These are phyloP conservation scores for Drosophila yakuba DNA, from an alignment of 1,140 invertebrate genomes.

Conservation along the genomic window DNA sequence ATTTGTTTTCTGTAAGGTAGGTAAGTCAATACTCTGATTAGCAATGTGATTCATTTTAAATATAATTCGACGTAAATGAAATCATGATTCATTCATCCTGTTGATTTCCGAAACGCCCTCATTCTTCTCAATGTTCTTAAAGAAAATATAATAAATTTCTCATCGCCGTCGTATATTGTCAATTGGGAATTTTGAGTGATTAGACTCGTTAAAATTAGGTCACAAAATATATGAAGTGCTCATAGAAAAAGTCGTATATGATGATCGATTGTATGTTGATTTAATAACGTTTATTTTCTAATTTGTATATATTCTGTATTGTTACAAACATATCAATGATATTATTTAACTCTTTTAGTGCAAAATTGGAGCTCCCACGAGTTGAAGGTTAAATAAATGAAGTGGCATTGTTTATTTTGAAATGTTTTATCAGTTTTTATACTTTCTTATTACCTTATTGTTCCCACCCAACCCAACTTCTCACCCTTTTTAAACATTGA, in stretches of 20 bases:
- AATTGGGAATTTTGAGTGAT: constrained; percentile 25
- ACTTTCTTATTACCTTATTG: background rate
- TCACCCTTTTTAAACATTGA: constrained; percentile 13
- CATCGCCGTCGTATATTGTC: constrained; percentile 4
- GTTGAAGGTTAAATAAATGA: no score
- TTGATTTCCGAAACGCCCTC: constrained; percentile 26
- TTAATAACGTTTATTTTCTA: background rate
- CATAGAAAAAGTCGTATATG: background rate
- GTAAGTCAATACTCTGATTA: constrained; percentile 9
- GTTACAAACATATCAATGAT: background rate
- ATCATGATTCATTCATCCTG: constrained; percentile 43
- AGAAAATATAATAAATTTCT: constrained; percentile 28
- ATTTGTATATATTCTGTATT: no score
- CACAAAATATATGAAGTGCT: background rate
- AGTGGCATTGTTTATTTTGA: no score
- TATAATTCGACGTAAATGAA: background rate
- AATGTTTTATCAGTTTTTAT: no score
- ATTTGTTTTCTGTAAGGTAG: background rate
- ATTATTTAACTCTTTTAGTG: background rate
- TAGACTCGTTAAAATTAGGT: constrained; percentile 17
- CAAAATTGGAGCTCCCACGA: no score
- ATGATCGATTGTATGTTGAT: constrained; percentile 2
- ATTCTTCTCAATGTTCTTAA: background rate
- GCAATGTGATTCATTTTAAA: background rate
- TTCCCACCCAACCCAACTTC: background rate